Conservation (phyloP, 2,113 vertebrate species). For the Numenius arquata region DNA sequence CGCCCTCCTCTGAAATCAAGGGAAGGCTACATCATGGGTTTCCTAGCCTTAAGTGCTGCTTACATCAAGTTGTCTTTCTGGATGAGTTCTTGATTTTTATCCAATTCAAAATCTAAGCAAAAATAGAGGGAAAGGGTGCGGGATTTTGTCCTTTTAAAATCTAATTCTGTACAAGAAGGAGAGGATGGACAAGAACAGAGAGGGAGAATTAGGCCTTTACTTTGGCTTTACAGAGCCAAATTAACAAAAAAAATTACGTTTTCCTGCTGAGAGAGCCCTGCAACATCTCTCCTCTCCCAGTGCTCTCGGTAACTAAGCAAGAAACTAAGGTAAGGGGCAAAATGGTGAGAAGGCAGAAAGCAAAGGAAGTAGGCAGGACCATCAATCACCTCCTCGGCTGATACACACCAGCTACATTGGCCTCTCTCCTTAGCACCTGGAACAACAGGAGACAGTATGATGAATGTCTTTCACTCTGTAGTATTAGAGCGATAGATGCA, state of each 20-base stretch:
- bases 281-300: background rate
- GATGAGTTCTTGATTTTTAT: background rate
- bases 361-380: background rate
- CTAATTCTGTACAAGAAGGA: background rate
- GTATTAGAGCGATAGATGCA: background rate
- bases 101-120: background rate
- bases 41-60: background rate
- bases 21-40: background rate
- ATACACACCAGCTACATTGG: background rate
- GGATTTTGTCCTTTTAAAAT: background rate
- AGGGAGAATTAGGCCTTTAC: background rate
- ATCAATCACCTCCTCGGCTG: conserved; percentile 13
- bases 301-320: background rate
- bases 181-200: background rate
- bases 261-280: background rate
- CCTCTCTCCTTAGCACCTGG: conserved; percentile 39
- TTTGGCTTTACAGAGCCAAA: background rate
- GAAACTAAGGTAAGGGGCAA: background rate
- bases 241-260: background rate
- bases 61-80: background rate
- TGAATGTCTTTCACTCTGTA: background rate
- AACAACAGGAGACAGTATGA: conserved; percentile 34
- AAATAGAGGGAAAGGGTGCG: background rate
- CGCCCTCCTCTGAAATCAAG: background rate
- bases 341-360: conserved; percentile 12